Base-by-base conservation (phyloP, 2,888 invertebrate species). In the Drosophila robusta region DNA sequence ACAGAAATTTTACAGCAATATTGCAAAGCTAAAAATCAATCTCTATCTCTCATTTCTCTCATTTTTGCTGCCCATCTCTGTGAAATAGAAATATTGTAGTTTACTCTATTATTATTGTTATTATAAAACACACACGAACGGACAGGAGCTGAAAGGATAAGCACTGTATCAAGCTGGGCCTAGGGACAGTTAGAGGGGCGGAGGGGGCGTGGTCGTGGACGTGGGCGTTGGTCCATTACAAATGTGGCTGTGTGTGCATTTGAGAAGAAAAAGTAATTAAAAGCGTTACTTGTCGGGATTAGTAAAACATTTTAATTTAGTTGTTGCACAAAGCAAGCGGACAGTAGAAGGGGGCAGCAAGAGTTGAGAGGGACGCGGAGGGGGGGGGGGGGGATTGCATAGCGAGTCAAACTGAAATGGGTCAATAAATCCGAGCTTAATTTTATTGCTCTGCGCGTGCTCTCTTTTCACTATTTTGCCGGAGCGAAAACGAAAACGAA, bases 371-470 rank as follows among this genome's bases (percentile, higher is more conserved):
- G n/a, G n/a, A n/a, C n/a, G n/a, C n/a, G n/a, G n/a, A n/a, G n/a
- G n/a, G n/a, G n/a, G n/a, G n/a, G n/a, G n/a, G 18, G 67, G 32
- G 24, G 51, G 18, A 57, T 18, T 41, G 49, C 26, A 36, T 64
- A 74, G 84, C 70, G 67, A 87, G 74, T 82, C 80, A 73, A 81
- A 78, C 87, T 86, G 83, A 86, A 86, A 89, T 89, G 73, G 85
- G 85, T 86, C 85, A 86, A 86, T 86, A 86, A 86, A 86, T 86
- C 82, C 85, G 56, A 86, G 87, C 85, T 89, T 86, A 87, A 86
- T 86, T 89, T 86, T 89, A 86, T 89, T 86, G 89, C 89, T 83
- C 62, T 75, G 70, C 62, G 68, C 73, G 70, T 57, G 73, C 70
- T 64, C 66, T 56, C 68, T 60, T 66, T 72, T 65, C 75, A 67